Conservation (phyloP, 2,113 vertebrate genomes). For the Hippoglossus stenolepis region DNA sequence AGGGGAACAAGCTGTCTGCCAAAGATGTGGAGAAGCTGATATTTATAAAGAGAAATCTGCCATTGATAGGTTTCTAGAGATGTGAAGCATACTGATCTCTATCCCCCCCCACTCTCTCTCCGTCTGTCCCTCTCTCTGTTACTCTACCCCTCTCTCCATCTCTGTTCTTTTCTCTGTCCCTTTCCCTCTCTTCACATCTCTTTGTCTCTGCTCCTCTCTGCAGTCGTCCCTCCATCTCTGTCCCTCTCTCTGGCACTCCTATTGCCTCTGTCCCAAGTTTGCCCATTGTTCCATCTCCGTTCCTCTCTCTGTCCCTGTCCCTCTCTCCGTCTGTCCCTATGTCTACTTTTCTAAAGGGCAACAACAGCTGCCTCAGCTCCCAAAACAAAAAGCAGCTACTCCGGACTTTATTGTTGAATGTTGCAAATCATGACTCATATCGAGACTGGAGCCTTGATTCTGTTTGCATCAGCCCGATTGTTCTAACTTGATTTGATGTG, state of each 20-base stretch:
- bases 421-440: no score
- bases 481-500: no score
- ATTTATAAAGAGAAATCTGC: background rate
- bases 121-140: background rate
- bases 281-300: background rate
- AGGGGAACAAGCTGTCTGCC: background rate
- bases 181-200: no score
- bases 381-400: background rate
- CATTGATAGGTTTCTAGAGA: background rate
- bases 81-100: background rate
- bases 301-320: background rate
- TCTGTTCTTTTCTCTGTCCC: background rate
- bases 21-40: background rate
- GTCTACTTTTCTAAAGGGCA: background rate
- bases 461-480: no score
- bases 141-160: background rate
- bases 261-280: no score
- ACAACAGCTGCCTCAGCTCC: background rate
- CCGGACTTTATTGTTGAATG: background rate
- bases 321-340: no score
- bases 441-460: no score
- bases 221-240: background rate
- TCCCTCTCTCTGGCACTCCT: no score
- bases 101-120: background rate
- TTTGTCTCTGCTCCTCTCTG: no score